Evolutionary conservation across 2,888 invertebrate species (phyloP), one percentile per base, ranked within the genome.

Genomic region (Sipunculus nudus): DNA sequence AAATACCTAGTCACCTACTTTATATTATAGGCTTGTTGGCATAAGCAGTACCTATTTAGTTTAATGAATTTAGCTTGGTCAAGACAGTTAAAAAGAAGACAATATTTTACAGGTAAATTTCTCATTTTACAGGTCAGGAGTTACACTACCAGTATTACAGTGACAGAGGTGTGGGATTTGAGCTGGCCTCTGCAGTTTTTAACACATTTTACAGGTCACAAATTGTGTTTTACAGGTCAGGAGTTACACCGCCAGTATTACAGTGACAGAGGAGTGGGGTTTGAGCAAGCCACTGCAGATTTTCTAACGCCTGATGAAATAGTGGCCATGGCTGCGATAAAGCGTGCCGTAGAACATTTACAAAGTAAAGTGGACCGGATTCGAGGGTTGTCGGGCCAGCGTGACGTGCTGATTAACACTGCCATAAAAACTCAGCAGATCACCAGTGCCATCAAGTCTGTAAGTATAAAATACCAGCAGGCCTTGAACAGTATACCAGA

Each of bases 301-400:
- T n/a, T n/a, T n/a, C n/a, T n/a, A n/a, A n/a, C n/a, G n/a, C n/a
- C n/a, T n/a, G n/a, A n/a, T n/a, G n/a, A n/a, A n/a, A n/a, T n/a
- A n/a, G n/a, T n/a, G n/a, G n/a, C n/a, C n/a, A n/a, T n/a, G n/a
- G n/a, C n/a, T n/a, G n/a, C n/a, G 52, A 26, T 32, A 35, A 6
- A 73, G 68, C 67, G 74, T 3, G 65, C 74, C 23, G 66, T 82
- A 26, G 78, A 77, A 39, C 70, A 72, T 55, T 73, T 82, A 47
- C 78, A 79, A 60, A 73, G 66, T 55, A 71, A 78, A 21, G 67
- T 81, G 49, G 77, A 79, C 29, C 75, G 75, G 47, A 65, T 81
- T 29, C 73, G 69, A 29, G 69, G 73, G 8, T 70, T 73, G 48
- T 72, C 79, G 45, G 75, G 75, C 35, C 68, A 74, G 50, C 57